Evolutionary conservation across 2,888 invertebrate species (phyloP).

Genomic region (Luffia ferchaultella): DNA sequence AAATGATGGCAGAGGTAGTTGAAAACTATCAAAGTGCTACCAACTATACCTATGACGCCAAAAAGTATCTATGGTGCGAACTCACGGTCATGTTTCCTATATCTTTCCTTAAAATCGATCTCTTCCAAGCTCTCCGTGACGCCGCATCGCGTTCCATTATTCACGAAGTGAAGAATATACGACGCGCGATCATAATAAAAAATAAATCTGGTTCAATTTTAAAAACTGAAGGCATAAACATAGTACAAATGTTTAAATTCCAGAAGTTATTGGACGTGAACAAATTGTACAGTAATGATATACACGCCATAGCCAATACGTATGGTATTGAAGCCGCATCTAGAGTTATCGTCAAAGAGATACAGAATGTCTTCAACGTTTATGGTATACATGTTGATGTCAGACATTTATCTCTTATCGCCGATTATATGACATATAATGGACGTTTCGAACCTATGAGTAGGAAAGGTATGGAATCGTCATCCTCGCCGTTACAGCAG

Average conservation of each 20-base stretch:
- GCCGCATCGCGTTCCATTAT: constrained; percentile 77
- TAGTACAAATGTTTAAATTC: constrained; percentile 88
- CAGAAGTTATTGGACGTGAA: constrained; percentile 80
- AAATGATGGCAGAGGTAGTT: constrained; percentile 43
- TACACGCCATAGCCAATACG: constrained; percentile 86
- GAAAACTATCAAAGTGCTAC: constrained; percentile 47
- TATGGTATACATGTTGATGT: constrained; percentile 97
- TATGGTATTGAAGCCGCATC: constrained; percentile 98
- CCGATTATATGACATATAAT: constrained; percentile 98
- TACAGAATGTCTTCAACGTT: constrained; percentile 94
- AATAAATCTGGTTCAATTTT: constrained; percentile 72
- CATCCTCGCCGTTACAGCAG: constrained; percentile 94
- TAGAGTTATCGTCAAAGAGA: constrained; percentile 91
- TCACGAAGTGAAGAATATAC: constrained; percentile 82
- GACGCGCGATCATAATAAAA: constrained; percentile 82
- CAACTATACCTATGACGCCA: constrained; percentile 79
- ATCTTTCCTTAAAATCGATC: constrained; percentile 66
- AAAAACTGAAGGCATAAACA: constrained; percentile 96
- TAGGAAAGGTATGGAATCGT: constrained; percentile 87
- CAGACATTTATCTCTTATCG: constrained; percentile 89
- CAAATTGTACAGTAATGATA: constrained; percentile 90
- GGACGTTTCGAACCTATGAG: constrained; percentile 91
- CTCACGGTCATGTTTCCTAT: constrained; percentile 75
- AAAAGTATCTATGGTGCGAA: constrained; percentile 85
- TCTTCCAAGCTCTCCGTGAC: constrained; percentile 76